These are phyloP conservation scores for Drosophila percnosoma DNA, from an alignment of 2,888 invertebrate species.

Conservation along the genomic window DNA sequence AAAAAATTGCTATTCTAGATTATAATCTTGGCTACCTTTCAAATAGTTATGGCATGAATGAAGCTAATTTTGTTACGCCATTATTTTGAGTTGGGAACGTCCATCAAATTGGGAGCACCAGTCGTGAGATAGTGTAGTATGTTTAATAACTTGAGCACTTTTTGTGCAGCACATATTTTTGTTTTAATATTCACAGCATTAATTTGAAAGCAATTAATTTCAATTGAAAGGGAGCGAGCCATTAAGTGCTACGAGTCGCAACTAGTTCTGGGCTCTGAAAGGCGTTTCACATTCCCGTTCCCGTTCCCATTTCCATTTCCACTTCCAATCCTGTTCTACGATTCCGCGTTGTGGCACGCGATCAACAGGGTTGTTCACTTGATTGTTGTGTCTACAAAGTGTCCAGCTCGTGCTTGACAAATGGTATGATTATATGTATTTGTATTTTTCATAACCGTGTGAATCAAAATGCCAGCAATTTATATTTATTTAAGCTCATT, in stretches of 20 bases:
- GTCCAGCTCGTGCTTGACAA: conserved; percentile 34
- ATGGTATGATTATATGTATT: conserved; percentile 2
- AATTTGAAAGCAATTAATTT: conserved; percentile 57
- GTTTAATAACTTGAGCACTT: not conserved
- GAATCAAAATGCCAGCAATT: conserved; percentile 26
- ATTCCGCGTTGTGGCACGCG: conserved; percentile 17
- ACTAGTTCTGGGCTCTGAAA: conserved; percentile 9
- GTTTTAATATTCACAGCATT: conserved; percentile 32
- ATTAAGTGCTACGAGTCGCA: conserved; percentile 4
- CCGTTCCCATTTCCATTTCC: not conserved
- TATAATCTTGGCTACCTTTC: not conserved
- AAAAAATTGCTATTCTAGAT: not conserved
- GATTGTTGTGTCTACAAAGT: conserved; percentile 4
- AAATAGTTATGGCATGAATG: not conserved
- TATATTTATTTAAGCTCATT: conserved; percentile 45
- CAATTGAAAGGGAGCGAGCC: conserved; percentile 64
- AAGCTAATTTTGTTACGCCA: not conserved
- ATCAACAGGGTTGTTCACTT: not conserved
- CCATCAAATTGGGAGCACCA: not conserved
- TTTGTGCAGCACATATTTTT: not conserved
- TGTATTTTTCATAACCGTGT: conserved; percentile 34
- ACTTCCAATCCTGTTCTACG: conserved; percentile 12
- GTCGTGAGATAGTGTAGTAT: not conserved
- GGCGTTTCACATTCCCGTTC: conserved; percentile 20
- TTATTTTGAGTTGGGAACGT: not conserved